Conservation (phyloP, 2,113 vertebrate genomes). For the Oncorhynchus gorbuscha region DNA sequence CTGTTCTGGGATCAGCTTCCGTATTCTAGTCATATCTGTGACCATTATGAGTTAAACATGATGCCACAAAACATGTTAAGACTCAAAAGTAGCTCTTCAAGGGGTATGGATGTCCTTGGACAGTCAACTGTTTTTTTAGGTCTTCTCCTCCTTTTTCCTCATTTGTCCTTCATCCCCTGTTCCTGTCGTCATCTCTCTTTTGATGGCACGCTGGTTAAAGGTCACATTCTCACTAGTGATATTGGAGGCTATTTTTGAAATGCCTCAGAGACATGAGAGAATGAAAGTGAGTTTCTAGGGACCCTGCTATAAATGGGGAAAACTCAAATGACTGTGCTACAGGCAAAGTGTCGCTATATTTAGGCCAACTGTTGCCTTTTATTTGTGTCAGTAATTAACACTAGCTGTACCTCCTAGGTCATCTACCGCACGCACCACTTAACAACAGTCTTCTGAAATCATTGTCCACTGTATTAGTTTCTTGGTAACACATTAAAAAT, state of each 20-base stretch:
- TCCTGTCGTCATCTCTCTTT: neutral
- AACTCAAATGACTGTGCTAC: neutral
- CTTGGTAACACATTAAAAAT: too few relatives aligned
- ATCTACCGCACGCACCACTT: neutral
- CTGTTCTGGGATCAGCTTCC: too few relatives aligned
- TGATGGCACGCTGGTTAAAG: conserved; percentile 1
- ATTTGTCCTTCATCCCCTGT: neutral
- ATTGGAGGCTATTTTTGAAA: conserved; percentile 21
- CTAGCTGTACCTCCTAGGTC: neutral
- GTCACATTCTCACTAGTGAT: conserved; percentile 11
- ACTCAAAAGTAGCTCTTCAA: neutral
- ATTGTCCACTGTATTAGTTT: neutral
- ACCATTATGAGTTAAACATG: too few relatives aligned
- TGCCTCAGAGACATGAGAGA: neutral
- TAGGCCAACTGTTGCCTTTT: neutral
- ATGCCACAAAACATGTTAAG: too few relatives aligned
- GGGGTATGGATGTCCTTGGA: neutral
- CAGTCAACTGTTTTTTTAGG: neutral
- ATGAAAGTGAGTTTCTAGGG: conserved; percentile 16
- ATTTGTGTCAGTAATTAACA: neutral
- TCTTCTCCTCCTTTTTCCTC: neutral
- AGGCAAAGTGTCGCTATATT: neutral
- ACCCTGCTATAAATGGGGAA: conserved; percentile 13
- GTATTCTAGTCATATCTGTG: too few relatives aligned
- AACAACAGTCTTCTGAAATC: neutral